Evolutionary conservation across 2,888 invertebrate species (phyloP).

Genomic region (Amblyjoppa fuscipennis): DNA sequence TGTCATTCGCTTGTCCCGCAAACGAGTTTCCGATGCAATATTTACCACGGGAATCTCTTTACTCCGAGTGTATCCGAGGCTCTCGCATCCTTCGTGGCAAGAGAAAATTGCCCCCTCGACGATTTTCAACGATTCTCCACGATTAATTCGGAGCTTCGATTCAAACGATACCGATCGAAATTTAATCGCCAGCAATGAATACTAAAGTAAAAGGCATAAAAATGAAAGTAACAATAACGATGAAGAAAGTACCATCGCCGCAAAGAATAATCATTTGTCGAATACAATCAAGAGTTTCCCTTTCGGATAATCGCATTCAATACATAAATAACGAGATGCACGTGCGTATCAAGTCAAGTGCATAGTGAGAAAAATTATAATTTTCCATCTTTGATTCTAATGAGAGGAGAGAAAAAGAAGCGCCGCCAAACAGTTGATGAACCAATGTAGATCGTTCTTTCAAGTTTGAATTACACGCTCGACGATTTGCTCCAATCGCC

Average conservation of each 20-base stretch:
- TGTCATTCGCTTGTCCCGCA: slow-evolving; percentile 72
- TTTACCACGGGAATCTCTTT: slow-evolving; percentile 65
- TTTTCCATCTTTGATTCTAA: neutral
- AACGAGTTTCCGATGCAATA: slow-evolving; percentile 73
- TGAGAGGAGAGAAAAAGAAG: neutral
- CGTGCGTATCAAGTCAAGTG: neutral
- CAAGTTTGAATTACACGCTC: neutral
- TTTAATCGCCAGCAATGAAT: slow-evolving; percentile 16
- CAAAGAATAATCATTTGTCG: slow-evolving; percentile 49
- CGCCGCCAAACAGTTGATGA: neutral
- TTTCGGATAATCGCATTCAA: slow-evolving; percentile 21
- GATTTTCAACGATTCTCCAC: neutral
- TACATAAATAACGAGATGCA: neutral
- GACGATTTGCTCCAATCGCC: neutral
- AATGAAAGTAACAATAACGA: slow-evolving; percentile 48
- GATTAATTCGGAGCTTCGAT: neutral
- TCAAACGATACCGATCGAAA: slow-evolving; percentile 4
- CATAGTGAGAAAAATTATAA: slow-evolving; percentile 4
- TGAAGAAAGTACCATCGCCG: slow-evolving; percentile 54
- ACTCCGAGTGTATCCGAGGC: slow-evolving; percentile 61
- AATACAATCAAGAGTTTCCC: slow-evolving; percentile 56
- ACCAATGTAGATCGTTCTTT: neutral
- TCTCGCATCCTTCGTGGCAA: neutral
- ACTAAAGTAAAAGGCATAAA: slow-evolving; percentile 15
- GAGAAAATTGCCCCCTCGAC: slow-evolving; percentile 53